phyloP scores from a whole-genome alignment of 2,888 invertebrate species.

The Campoletis raptor region DNA sequence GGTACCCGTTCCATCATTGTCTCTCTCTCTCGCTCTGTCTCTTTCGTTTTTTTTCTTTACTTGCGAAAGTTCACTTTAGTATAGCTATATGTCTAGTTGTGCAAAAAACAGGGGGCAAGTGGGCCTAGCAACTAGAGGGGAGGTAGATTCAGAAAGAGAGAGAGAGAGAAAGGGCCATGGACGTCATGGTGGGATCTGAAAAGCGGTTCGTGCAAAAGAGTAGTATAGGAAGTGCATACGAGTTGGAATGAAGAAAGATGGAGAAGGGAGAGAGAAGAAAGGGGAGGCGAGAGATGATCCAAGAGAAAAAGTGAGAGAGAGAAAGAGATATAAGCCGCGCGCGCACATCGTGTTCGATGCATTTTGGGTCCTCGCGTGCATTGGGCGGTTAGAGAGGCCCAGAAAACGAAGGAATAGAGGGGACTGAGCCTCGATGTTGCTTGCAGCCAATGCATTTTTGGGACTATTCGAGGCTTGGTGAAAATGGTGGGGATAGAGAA shows the following conservation, averaged over 20 bases:
- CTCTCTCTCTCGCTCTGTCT: constrained; percentile 6
- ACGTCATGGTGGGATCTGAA: constrained; percentile 56
- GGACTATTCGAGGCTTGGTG: constrained; percentile 81
- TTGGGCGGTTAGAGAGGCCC: constrained; percentile 75
- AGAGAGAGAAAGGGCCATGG: constrained; percentile 3
- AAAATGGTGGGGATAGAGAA: constrained; percentile 73
- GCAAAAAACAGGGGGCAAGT: constrained; percentile 80
- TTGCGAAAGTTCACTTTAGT: constrained; percentile 41
- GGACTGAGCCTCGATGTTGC: constrained; percentile 66
- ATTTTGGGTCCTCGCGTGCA: constrained; percentile 68
- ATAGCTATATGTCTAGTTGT: constrained; percentile 75
- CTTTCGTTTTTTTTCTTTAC: constrained; percentile 29
- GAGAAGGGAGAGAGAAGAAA: constrained; percentile 41
- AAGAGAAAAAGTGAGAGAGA: constrained; percentile 51
- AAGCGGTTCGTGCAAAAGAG: constrained; percentile 53
- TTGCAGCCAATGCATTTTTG: constrained; percentile 80
- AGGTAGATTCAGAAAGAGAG: constrained; percentile 50
- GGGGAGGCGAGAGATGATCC: constrained; percentile 3
- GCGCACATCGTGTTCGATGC: constrained; percentile 47
- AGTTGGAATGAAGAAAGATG: constrained; percentile 47
- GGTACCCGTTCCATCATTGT: constrained; percentile 65
- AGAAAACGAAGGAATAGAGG: constrained; percentile 62
- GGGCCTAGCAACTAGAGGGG: constrained; percentile 83
- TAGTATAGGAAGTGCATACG: constrained; percentile 50
- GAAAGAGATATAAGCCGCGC: constrained; percentile 23